These are phyloP conservation scores for Aethes cnicana DNA, from an alignment of 2,888 invertebrate genomes.

Conservation along the genomic window DNA sequence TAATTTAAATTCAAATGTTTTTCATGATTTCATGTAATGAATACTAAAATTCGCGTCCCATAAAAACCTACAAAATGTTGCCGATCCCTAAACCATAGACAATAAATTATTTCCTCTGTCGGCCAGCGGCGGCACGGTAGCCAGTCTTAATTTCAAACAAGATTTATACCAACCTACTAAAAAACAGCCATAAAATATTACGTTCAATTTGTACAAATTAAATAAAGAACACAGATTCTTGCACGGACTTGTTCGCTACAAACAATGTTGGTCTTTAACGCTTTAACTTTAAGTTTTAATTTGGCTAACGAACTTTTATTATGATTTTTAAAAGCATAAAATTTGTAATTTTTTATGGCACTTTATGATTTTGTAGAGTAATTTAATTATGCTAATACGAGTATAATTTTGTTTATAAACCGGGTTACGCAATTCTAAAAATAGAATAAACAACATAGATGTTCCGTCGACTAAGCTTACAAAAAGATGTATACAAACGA, in stretches of 20 bases:
- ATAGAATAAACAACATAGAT: too few species aligned
- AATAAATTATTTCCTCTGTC: slow-evolving; percentile 49
- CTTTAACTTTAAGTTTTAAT: background rate
- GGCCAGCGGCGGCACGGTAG: slow-evolving; percentile 46
- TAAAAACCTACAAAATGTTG: slow-evolving; percentile 37
- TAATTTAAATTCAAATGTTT: too few species aligned
- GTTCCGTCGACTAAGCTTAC: too few species aligned
- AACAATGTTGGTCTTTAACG: background rate
- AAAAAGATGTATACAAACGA: too few species aligned
- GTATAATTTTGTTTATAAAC: slow-evolving; percentile 2
- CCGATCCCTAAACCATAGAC: slow-evolving; percentile 38
- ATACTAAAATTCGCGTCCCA: slow-evolving; percentile 19
- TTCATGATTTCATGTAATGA: too few species aligned
- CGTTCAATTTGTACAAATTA: slow-evolving; percentile 51
- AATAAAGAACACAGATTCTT: slow-evolving; percentile 36
- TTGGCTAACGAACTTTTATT: background rate
- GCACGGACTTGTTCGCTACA: slow-evolving; percentile 8
- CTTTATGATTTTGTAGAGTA: slow-evolving; percentile 19
- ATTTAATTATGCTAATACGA: slow-evolving; percentile 25
- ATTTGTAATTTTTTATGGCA: slow-evolving; percentile 23
- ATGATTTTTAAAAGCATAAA: slow-evolving; percentile 19
- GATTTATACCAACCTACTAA: slow-evolving; percentile 47
- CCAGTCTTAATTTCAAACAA: slow-evolving; percentile 36
- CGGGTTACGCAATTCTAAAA: too few species aligned
- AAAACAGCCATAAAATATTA: slow-evolving; percentile 46